A percentile compares a stretch with the other conserved stretches of the same genome.
Evolutionary conservation across 2,113 vertebrate species (phyloP).

Genomic region (Ammodytes marinus): DNA sequence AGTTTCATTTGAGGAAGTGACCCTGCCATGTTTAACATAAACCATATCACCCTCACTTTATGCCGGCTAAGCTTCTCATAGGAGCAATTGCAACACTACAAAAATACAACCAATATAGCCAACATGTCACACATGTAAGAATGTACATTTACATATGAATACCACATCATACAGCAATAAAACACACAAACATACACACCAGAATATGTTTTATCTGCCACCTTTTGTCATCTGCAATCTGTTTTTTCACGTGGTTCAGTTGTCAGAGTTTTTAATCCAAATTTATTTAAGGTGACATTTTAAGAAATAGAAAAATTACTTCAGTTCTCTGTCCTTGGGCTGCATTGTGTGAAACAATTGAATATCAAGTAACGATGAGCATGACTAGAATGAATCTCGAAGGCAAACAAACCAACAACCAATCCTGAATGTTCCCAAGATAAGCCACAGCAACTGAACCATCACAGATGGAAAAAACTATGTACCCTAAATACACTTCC

Average conservation of each 20-base stretch:
- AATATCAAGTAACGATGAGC: conserved; percentile 73
- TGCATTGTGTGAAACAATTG: conserved; percentile 83
- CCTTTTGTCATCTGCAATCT: conserved; percentile 77
- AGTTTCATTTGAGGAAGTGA: conserved; percentile 64
- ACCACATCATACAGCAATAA: conserved; percentile 19
- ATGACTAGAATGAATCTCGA: conserved; percentile 75
- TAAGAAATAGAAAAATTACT: conserved; percentile 74
- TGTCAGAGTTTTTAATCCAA: conserved; percentile 86
- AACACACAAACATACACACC: conserved; percentile 37
- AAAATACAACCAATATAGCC: conserved; percentile 37
- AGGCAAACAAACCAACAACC: conserved; percentile 78
- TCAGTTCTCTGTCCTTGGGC: conserved; percentile 91
- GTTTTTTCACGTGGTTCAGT: conserved; percentile 92
- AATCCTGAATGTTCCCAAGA: conserved; percentile 79
- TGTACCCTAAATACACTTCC: conserved; percentile 83
- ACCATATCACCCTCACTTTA: conserved; percentile 54
- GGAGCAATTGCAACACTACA: conserved; percentile 49
- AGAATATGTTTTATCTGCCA: conserved; percentile 59
- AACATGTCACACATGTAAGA: conserved; percentile 29
- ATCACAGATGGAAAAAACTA: conserved; percentile 87
- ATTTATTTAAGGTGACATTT: conserved; percentile 61
- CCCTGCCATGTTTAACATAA: conserved; percentile 70
- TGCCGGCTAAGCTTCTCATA: conserved; percentile 60
- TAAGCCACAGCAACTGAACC: conserved; percentile 89
- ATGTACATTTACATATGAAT: conserved; percentile 21